A percentile compares a stretch with the other conserved stretches of the same genome.
phyloP scores from a whole-genome alignment of 1,140 invertebrate genomes.

The Drosophila melanica region DNA sequence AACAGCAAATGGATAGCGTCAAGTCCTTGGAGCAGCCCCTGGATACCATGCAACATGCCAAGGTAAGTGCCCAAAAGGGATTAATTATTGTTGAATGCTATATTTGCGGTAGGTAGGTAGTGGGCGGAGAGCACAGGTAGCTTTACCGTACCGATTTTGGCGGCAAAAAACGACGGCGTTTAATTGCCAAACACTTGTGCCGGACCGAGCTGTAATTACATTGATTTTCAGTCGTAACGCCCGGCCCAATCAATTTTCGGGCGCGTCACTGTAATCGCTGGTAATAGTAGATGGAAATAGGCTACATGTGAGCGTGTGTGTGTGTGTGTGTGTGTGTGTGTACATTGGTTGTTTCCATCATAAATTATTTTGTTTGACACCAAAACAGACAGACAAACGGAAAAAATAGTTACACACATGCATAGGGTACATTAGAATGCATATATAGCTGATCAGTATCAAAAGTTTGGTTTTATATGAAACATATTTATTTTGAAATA shows the following conservation, averaged over 20 bases:
- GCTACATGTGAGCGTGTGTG: slow-evolving; percentile 20
- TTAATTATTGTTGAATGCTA: background rate
- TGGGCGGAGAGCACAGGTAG: background rate
- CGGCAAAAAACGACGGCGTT: slow-evolving; percentile 47
- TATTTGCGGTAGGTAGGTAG: slow-evolving; percentile 5
- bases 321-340: slow-evolving; percentile 22
- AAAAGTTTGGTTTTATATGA: too few species aligned
- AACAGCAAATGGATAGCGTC: slow-evolving; percentile 86
- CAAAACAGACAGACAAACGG: slow-evolving; percentile 50
- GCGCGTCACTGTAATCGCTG: slow-evolving; percentile 69
- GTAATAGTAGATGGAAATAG: slow-evolving; percentile 47
- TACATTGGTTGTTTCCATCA: slow-evolving; percentile 44
- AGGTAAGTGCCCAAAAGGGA: slow-evolving; percentile 68
- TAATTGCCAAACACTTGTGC: slow-evolving; percentile 50
- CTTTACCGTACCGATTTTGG: slow-evolving; percentile 39
- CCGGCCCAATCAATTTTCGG: slow-evolving; percentile 66
- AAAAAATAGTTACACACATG: background rate
- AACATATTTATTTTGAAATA: too few species aligned
- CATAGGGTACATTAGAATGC: background rate
- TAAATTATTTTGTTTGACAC: slow-evolving; percentile 70
- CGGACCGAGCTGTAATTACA: slow-evolving; percentile 62
- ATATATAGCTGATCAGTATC: background rate
- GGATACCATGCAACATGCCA: slow-evolving; percentile 79
- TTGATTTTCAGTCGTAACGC: slow-evolving; percentile 63
- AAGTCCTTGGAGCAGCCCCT: slow-evolving; percentile 77